A percentile compares a stretch with the other conserved stretches of the same genome.
These are phyloP conservation scores for Falco rusticolus DNA, from an alignment of 2,797 vertebrate genomes.

Conservation along the genomic window DNA sequence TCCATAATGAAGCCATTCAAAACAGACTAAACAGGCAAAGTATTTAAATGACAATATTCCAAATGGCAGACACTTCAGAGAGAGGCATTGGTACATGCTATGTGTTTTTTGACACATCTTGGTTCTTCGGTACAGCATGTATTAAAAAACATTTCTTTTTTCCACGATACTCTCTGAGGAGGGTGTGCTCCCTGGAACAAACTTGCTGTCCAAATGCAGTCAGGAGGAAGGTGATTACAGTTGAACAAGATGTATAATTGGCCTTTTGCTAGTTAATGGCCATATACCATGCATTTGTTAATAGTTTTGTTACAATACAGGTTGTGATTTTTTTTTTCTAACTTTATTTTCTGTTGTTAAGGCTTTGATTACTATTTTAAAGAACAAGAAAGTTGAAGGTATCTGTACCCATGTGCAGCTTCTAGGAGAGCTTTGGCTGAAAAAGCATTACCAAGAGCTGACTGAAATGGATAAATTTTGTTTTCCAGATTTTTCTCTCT, in stretches of 20 bases:
- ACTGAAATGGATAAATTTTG: neutral
- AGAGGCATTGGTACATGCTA: neutral
- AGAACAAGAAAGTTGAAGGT: neutral
- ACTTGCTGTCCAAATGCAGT: neutral
- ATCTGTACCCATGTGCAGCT: neutral
- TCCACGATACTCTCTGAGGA: neutral
- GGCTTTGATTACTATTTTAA: neutral
- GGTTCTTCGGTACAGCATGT: neutral
- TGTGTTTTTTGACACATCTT: constrained; percentile 30
- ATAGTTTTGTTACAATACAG: neutral
- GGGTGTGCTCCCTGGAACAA: neutral
- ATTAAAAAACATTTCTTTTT: neutral
- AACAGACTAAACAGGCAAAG: constrained; percentile 34
- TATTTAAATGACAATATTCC: constrained; percentile 54
- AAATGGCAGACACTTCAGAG: constrained; percentile 50
- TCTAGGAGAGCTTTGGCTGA: neutral
- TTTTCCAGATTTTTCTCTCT: constrained; percentile 5
- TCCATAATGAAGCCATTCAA: constrained; percentile 38
- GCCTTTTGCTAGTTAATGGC: neutral
- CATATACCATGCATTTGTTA: neutral
- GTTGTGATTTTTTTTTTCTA: neutral
- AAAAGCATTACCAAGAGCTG: constrained; percentile 17
- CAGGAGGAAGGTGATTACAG: neutral
- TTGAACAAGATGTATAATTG: neutral
- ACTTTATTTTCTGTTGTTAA: neutral